Percentiles rank a stretch among this genome's conserved stretches.
Evolutionary conservation across 2,113 vertebrate genomes (phyloP).

Genomic region (Dunckerocampus dactyliophorus): DNA sequence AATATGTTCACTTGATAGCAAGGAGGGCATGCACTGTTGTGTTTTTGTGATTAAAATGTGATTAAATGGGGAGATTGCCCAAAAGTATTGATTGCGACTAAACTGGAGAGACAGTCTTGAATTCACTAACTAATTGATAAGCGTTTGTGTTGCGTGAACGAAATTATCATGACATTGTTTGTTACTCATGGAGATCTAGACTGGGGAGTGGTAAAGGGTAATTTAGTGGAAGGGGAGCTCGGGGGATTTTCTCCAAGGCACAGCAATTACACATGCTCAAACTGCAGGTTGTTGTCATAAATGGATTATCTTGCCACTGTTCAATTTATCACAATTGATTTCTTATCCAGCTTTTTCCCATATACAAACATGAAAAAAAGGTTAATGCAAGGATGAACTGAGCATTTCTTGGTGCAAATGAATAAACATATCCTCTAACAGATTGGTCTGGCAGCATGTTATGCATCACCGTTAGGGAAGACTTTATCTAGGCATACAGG

Average conservation of each 20-base stretch:
- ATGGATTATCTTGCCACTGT: conserved; percentile 15
- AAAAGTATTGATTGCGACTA: conserved; percentile 30
- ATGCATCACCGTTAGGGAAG: conserved; percentile 19
- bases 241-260: neutral
- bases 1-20: neutral
- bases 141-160: conserved; percentile 39
- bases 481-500: conserved; percentile 21
- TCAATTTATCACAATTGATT: conserved; percentile 35
- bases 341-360: conserved; percentile 15
- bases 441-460: conserved; percentile 11
- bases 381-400: neutral
- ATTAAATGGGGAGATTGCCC: neutral
- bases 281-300: conserved; percentile 15
- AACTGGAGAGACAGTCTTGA: conserved; percentile 26
- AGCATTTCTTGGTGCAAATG: neutral
- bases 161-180: conserved; percentile 22
- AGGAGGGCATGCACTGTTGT: neutral
- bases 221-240: conserved; percentile 20
- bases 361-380: conserved; percentile 12
- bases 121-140: conserved; percentile 40
- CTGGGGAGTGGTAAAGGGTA: conserved; percentile 16
- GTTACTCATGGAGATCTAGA: conserved; percentile 6
- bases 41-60: neutral
- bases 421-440: conserved; percentile 6
- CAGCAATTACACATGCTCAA: conserved; percentile 21